Evolutionary conservation across 1,140 invertebrate species (phyloP).

Genomic region (Drosophila repletoides): DNA sequence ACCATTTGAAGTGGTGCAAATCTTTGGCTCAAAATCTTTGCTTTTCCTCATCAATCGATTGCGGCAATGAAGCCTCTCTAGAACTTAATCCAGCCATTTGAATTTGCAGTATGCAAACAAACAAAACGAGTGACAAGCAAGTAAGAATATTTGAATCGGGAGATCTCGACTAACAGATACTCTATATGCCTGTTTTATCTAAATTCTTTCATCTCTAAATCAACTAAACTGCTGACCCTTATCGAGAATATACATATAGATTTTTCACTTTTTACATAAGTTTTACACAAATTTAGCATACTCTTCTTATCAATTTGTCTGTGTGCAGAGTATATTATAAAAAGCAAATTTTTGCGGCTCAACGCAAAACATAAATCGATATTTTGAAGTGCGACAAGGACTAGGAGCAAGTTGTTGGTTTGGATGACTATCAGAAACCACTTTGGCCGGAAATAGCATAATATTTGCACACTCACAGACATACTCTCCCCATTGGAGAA

Average conservation of each 20-base stretch:
- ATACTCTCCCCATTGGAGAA: background rate
- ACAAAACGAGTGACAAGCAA: too few species aligned
- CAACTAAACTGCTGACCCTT: too few species aligned
- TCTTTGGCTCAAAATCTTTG: background rate
- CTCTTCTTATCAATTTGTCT: too few species aligned
- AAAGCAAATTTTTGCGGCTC: conserved; percentile 15
- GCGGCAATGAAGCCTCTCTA: conserved; percentile 3
- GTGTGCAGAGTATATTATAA: too few species aligned
- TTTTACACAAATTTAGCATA: too few species aligned
- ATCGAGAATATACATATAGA: too few species aligned
- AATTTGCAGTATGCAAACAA: conserved; percentile 32
- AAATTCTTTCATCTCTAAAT: too few species aligned
- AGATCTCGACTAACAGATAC: too few species aligned
- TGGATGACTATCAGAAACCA: conserved; percentile 64
- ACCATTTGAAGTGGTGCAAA: background rate
- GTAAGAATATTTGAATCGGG: too few species aligned
- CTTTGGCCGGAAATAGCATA: conserved; percentile 63
- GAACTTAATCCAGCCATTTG: conserved; percentile 45
- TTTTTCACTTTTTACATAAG: too few species aligned
- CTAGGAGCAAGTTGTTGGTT: conserved; percentile 4
- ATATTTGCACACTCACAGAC: conserved; percentile 57
- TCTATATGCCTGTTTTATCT: too few species aligned
- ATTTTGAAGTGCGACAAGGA: conserved; percentile 34
- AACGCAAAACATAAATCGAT: conserved; percentile 50
- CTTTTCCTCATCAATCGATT: too few species aligned